A percentile compares a stretch with the other conserved stretches of the same genome.
Conservation (phyloP, 2,888 invertebrate species). For the Encarsia formosa region DNA sequence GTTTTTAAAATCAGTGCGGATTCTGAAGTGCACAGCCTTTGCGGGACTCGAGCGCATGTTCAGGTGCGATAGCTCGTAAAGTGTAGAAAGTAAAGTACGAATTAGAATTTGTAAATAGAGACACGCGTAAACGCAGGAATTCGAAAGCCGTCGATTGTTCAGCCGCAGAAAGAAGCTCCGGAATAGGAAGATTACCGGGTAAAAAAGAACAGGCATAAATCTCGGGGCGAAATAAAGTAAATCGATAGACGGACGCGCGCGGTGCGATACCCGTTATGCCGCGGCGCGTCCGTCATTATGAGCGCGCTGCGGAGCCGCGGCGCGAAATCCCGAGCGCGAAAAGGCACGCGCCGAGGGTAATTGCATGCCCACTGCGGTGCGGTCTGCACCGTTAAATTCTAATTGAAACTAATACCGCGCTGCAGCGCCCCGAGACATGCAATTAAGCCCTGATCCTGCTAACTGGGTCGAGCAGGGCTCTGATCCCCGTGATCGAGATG, state of each 20-base stretch:
- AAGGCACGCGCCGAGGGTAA: conserved; percentile 22
- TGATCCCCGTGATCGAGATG: too few relatives aligned
- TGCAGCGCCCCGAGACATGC: conserved; percentile 9
- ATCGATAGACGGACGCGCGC: neutral
- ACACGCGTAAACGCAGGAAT: too few relatives aligned
- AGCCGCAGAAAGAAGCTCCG: neutral
- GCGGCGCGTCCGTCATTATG: conserved; percentile 13
- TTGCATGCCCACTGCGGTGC: conserved; percentile 5
- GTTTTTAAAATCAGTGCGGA: too few relatives aligned
- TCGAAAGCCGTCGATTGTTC: conserved; percentile 3
- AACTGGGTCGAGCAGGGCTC: neutral
- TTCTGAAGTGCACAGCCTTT: too few relatives aligned
- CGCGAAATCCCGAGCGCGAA: conserved; percentile 1
- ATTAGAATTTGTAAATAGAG: too few relatives aligned
- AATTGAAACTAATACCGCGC: conserved; percentile 23
- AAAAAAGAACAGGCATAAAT: conserved; percentile 5
- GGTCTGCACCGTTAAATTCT: conserved; percentile 22
- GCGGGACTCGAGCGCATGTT: too few relatives aligned
- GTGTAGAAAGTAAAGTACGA: too few relatives aligned
- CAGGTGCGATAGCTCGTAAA: too few relatives aligned
- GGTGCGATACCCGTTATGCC: conserved; percentile 11
- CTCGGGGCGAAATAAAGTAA: conserved; percentile 8
- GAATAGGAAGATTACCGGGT: neutral
- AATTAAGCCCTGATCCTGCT: conserved; percentile 7
- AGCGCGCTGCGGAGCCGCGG: neutral